Evolutionary conservation across 2,113 vertebrate genomes (phyloP), one percentile per base, ranked within the genome.

Genomic region (Pycnonotus jocosus): DNA sequence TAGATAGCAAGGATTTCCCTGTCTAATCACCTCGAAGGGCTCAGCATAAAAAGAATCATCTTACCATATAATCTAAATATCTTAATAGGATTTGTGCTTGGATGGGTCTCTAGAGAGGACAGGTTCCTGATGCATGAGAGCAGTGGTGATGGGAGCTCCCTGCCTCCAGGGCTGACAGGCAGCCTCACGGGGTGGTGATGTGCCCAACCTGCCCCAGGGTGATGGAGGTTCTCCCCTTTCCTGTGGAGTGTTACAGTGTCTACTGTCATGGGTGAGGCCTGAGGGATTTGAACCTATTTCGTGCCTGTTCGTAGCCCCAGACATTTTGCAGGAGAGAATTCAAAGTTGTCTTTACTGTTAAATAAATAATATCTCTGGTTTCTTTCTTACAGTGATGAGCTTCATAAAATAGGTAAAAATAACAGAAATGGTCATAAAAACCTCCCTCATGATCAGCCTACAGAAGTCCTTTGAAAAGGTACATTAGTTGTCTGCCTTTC

Each of bases 61-160:
- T 86, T 78, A n/a, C 28, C 15, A 11, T 60, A 88, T 86, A 92
- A 94, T 88, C 92, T 95, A 94, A 95, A 95, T 86, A 96, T 81
- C 92, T 88, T 93, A 81, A 83, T 81, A 90, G 82, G 86, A 90
- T 95, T 94, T 96, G 69, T 71, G 69, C 61, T 81, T 71, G 53
- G 76, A 64, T 35, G 53, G 28, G 61, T 88, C 92, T 94, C 92
- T 65, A 74, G 92, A 90, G 90, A 83, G 48, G 38, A 24, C 11
- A 47, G 42, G 57, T 38, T 93, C 72, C 68, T 23, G 47, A 35
- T 1, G 5, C 0, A 0, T 40, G 69, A 73, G 21, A 66, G 37
- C 1, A 3, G 58, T 24, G n/a, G 25, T 0, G 1, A 45, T 24
- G 56, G 70, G 24, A 65, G 31, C 0, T 0, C 23, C 51, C 66